These are phyloP conservation scores for Timema cristinae DNA, from an alignment of 2,888 invertebrate genomes.

Conservation along the genomic window DNA sequence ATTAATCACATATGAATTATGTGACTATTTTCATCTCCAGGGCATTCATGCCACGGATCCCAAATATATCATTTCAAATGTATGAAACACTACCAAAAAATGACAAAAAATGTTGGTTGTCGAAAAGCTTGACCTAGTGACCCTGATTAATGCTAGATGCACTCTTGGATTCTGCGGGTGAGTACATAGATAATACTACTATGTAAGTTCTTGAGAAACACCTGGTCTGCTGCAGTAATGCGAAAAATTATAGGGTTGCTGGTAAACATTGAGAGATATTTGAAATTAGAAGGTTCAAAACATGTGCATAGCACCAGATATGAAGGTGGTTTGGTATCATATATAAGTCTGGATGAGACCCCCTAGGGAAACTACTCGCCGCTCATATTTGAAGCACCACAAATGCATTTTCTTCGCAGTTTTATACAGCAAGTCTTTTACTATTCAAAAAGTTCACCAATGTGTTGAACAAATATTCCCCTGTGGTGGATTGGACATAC, in stretches of 20 bases:
- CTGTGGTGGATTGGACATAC: neutral
- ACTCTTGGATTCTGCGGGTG: no score
- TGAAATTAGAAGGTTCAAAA: no score
- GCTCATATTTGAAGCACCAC: slow-evolving; percentile 12
- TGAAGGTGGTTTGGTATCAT: neutral
- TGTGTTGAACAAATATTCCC: neutral
- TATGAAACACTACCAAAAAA: neutral
- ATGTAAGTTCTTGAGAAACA: no score
- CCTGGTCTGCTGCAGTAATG: no score
- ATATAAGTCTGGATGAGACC: neutral
- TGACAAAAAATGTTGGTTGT: neutral
- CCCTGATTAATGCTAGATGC: no score
- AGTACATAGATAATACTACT: no score
- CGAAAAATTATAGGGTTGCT: no score
- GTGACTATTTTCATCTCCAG: no score
- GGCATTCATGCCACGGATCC: no score
- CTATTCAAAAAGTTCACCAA: neutral
- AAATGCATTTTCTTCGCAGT: slow-evolving; percentile 3
- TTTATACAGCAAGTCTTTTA: neutral
- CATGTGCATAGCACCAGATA: neutral
- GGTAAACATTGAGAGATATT: no score
- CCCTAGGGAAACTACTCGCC: neutral
- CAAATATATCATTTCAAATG: no score
- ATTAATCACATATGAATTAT: no score
- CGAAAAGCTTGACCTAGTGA: neutral